Evolutionary conservation across 2,113 vertebrate species (phyloP).

Genomic region (Hipposideros armiger): DNA sequence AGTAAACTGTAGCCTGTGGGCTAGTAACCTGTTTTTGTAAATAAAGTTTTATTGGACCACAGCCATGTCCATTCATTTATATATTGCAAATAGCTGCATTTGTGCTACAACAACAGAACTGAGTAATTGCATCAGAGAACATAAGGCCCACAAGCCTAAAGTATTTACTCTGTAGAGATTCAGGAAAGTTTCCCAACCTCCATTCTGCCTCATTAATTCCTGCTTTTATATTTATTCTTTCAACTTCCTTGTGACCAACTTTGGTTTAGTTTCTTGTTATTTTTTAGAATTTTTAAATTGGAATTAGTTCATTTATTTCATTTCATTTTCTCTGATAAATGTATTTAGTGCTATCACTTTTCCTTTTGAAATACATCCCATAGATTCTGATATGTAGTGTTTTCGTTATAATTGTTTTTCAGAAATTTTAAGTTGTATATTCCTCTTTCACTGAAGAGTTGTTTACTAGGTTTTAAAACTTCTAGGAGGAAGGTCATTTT

Average conservation of each 20-base stretch:
- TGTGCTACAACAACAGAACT: not conserved
- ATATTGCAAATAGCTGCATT: not conserved
- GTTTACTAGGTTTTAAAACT: not conserved
- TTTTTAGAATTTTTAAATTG: not conserved
- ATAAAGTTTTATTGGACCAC: slow-evolving; percentile 29
- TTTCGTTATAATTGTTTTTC: slow-evolving; percentile 10
- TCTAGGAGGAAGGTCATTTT: not conserved
- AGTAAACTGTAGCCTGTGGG: not conserved
- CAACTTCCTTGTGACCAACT: not conserved
- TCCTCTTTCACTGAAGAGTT: not conserved
- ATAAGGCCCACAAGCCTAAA: not conserved
- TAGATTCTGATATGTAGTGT: not conserved
- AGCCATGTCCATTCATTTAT: not conserved
- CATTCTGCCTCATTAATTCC: not conserved
- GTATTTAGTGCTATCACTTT: not conserved
- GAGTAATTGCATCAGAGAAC: not conserved
- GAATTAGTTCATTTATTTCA: slow-evolving; percentile 10
- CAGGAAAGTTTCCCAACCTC: not conserved
- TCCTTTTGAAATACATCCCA: not conserved
- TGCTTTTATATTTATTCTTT: slow-evolving; percentile 16
- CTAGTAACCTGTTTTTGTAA: not conserved
- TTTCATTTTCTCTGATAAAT: not conserved
- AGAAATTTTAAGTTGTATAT: not conserved
- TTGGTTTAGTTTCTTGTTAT: not conserved
- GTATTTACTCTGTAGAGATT: not conserved